Conservation (phyloP, 1,140 invertebrate species). For the Cardiocondyla obscurior region DNA sequence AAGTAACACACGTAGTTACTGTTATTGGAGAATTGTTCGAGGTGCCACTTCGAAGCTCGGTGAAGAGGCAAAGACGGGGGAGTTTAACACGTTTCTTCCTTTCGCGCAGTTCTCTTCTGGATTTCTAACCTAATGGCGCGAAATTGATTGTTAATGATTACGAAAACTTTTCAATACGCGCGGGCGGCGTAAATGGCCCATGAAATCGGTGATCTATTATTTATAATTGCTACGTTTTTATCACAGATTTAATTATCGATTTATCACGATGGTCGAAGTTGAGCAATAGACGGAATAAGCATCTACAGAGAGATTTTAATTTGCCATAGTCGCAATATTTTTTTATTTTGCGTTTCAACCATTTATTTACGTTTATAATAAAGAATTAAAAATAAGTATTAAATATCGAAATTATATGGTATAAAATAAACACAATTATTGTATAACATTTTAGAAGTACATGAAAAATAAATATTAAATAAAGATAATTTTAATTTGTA, state of each 20-base stretch:
- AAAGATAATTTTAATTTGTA: neutral
- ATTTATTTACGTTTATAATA: neutral
- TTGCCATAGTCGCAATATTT: neutral
- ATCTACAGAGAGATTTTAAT: neutral
- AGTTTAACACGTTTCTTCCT: constrained; percentile 25
- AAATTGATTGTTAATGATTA: constrained; percentile 7
- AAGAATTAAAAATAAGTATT: neutral
- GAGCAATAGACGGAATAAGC: neutral
- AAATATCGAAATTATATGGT: neutral
- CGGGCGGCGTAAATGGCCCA: neutral
- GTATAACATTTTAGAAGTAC: neutral
- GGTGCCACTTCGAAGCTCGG: constrained; percentile 19
- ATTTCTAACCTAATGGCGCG: constrained; percentile 4
- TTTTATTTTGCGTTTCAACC: neutral
- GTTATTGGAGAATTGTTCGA: constrained; percentile 49
- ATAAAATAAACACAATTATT: neutral
- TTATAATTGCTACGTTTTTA: neutral
- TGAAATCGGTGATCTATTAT: neutral
- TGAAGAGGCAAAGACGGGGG: constrained; percentile 25
- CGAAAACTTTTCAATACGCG: constrained; percentile 7
- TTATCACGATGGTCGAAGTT: neutral
- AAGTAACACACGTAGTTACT: constrained; percentile 55
- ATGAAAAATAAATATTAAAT: neutral
- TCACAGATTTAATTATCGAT: neutral
- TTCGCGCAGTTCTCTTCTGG: neutral